A percentile compares a stretch with the other conserved stretches of the same genome.
Evolutionary conservation across 2,113 vertebrate genomes (phyloP).

Genomic region (Prionailurus bengalensis): DNA sequence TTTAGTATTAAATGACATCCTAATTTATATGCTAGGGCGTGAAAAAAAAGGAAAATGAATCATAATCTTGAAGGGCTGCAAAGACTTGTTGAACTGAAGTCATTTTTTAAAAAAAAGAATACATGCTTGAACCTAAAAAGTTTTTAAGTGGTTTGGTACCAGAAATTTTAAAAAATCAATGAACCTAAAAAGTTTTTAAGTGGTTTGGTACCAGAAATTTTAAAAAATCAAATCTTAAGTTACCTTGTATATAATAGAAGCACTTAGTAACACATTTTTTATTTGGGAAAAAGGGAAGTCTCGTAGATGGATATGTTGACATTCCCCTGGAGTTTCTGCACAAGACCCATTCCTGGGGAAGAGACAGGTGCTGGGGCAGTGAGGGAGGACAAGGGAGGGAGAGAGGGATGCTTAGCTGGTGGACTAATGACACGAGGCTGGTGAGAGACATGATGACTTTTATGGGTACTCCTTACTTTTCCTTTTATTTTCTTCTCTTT

Average conservation of each 20-base stretch:
- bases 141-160: background rate
- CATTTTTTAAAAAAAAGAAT: background rate
- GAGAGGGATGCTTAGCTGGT: background rate
- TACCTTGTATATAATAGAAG: slow-evolving; percentile 30
- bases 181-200: background rate
- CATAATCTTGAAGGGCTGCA: background rate
- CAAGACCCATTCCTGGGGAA: background rate
- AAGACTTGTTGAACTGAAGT: background rate
- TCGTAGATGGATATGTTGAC: background rate
- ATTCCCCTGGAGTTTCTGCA: background rate
- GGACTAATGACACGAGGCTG: background rate
- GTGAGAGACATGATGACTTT: background rate
- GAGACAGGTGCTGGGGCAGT: background rate
- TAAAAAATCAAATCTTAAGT: background rate
- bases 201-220: background rate
- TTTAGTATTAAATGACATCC: background rate
- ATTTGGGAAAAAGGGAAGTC: background rate
- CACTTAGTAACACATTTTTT: background rate
- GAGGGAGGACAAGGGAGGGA: background rate
- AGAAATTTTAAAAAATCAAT: slow-evolving; percentile 7
- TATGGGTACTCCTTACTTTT: background rate
- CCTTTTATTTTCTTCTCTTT: background rate
- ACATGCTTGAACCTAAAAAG: background rate
- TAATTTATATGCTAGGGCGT: background rate
- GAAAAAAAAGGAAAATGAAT: background rate